These are phyloP conservation scores for Ophiothrix spiculata DNA, from an alignment of 35 echinoderm and acorn worm species.

Conservation along the genomic window DNA sequence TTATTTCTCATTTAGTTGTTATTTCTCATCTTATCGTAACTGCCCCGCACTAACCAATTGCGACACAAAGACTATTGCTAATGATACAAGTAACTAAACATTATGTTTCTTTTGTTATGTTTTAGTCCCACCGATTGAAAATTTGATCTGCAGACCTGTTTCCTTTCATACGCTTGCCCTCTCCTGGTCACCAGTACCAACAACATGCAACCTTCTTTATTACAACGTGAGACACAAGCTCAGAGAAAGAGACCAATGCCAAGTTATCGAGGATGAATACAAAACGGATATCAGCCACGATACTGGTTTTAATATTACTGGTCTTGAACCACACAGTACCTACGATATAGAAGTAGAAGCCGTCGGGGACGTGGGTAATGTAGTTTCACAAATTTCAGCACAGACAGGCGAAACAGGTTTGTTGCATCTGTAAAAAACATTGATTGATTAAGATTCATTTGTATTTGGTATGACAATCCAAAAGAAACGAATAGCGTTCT, in stretches of 20 bases:
- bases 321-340: not conserved
- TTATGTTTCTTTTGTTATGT: too few species aligned
- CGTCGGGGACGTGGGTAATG: not conserved
- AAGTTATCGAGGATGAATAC: not conserved
- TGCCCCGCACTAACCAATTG: too few species aligned
- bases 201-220: not conserved
- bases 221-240: not conserved
- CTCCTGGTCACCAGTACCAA: not conserved
- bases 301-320: not conserved
- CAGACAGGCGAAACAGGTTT: not conserved
- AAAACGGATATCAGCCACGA: not conserved
- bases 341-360: not conserved
- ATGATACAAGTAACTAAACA: too few species aligned
- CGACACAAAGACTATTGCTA: too few species aligned
- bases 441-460: not conserved
- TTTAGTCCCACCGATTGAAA: too few species aligned
- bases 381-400: not conserved
- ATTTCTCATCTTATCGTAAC: too few species aligned
- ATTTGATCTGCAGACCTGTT: not conserved
- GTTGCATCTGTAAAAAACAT: not conserved
- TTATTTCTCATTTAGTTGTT: too few species aligned
- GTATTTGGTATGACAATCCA: too few species aligned
- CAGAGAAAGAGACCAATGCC: not conserved
- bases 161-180: not conserved
- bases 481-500: too few species aligned